Evolutionary conservation across 2,888 invertebrate genomes (phyloP), one percentile per base, ranked within the genome.

Genomic region (Limenitis camilla): DNA sequence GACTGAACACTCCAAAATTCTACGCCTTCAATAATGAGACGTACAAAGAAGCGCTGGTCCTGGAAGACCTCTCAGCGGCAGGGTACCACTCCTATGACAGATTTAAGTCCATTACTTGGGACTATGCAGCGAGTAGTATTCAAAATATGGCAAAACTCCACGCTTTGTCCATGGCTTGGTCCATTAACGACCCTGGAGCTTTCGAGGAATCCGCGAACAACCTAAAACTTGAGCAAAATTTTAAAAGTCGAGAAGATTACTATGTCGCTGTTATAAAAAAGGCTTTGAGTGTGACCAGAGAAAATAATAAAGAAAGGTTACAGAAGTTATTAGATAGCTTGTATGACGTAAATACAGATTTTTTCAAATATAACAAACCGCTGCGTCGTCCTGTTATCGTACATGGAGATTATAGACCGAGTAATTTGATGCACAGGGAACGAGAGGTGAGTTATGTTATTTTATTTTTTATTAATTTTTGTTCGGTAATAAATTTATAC

Each of bases 101-200:
- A 49, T 57, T 65, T 30, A 56, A 65, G 40, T 47, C 67, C 5
- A 48, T 76, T 5, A 66, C 69, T 43, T 68, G 66, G 62, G 66
- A 69, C 5, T 74, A 75, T 41, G 65, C 70, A 0, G 59, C 64
- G 0, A 55, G 64, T 11, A 58, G 69, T 4, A 51, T 72, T 1
- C 58, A 64, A 38, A 63, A 63, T 11, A 48, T 76, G 36, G 75
- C 73, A 0, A 72, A 69, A 53, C 66, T 74, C 6, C 78, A 78
- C 57, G 77, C 76, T 0, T 51, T 76, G 4, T 74, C 74, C 0
- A 66, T 77, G 6, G 76, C 71, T 0, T 63, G 69, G 44, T 66
- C 63, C 27, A 55, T 68, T 5, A 60, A 72, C 27, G 53, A 71
- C 8, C 73, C 74, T 1, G 64, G 66, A 28, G 60, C 60, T 10